These are phyloP conservation scores for Rhipidura dahli DNA, from an alignment of 2,113 vertebrate species.

Conservation along the genomic window DNA sequence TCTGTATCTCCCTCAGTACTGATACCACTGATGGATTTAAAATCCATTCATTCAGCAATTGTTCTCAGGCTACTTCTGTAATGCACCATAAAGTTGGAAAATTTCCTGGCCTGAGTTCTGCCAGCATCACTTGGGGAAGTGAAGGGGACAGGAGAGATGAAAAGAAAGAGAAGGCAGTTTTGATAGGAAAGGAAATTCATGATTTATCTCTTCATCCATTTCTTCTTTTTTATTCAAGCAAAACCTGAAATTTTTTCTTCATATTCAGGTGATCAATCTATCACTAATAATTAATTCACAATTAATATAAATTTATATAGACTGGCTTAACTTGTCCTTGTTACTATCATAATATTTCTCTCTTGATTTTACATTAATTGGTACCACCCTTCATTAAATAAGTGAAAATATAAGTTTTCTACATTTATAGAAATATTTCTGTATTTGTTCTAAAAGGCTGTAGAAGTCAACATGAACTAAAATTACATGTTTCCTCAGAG, in stretches of 20 bases:
- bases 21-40: background rate
- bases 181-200: background rate
- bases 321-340: background rate
- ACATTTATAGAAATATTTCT: background rate
- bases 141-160: background rate
- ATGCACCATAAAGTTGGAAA: background rate
- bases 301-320: background rate
- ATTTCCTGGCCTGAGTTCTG: background rate
- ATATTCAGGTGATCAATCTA: background rate
- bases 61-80: background rate
- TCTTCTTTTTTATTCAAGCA: background rate
- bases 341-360: background rate
- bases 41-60: background rate
- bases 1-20: background rate
- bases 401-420: background rate
- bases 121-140: background rate
- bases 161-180: background rate
- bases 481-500: background rate
- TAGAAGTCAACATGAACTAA: background rate
- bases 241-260: background rate
- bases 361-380: background rate
- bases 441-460: background rate
- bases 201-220: background rate
- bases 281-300: background rate
- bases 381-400: background rate